These are phyloP conservation scores for Drosophila limbata DNA, from an alignment of 2,888 invertebrate genomes.

Conservation along the genomic window DNA sequence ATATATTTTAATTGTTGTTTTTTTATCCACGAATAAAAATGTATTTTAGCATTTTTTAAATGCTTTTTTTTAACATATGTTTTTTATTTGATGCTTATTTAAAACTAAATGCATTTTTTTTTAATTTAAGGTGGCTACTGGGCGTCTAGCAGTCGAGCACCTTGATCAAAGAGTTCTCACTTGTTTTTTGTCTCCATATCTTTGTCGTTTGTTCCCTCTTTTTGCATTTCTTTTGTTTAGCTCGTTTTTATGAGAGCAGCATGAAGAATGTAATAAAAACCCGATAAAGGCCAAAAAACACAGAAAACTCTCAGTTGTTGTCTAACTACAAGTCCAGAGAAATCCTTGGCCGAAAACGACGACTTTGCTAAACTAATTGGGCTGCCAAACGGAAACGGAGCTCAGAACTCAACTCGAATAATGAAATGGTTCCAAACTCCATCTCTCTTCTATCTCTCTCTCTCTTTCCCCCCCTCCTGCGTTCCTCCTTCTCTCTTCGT, in stretches of 20 bases:
- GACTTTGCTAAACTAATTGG: conserved; percentile 46
- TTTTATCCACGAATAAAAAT: too few relatives aligned
- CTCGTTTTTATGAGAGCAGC: conserved; percentile 13
- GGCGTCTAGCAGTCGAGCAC: background rate
- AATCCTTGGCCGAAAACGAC: conserved; percentile 21
- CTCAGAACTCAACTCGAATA: background rate
- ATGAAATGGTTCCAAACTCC: conserved; percentile 1
- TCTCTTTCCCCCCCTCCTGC: background rate
- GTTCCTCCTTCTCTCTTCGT: background rate
- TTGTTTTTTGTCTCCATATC: background rate
- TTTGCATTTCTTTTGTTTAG: conserved; percentile 25
- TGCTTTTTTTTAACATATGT: too few relatives aligned
- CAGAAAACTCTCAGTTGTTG: conserved; percentile 14
- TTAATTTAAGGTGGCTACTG: background rate
- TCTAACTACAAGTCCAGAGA: conserved; percentile 1
- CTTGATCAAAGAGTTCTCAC: background rate
- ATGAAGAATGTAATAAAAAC: conserved; percentile 33
- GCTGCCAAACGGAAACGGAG: conserved; percentile 12
- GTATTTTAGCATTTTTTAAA: too few relatives aligned
- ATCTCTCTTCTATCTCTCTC: too few relatives aligned
- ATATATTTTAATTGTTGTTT: too few relatives aligned
- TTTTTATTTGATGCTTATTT: too few relatives aligned
- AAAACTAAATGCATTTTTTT: too few relatives aligned
- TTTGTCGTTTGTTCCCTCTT: background rate
- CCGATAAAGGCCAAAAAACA: conserved; percentile 14